These are phyloP conservation scores for Epicampocera succincta DNA, from an alignment of 2,888 invertebrate genomes.

Conservation along the genomic window DNA sequence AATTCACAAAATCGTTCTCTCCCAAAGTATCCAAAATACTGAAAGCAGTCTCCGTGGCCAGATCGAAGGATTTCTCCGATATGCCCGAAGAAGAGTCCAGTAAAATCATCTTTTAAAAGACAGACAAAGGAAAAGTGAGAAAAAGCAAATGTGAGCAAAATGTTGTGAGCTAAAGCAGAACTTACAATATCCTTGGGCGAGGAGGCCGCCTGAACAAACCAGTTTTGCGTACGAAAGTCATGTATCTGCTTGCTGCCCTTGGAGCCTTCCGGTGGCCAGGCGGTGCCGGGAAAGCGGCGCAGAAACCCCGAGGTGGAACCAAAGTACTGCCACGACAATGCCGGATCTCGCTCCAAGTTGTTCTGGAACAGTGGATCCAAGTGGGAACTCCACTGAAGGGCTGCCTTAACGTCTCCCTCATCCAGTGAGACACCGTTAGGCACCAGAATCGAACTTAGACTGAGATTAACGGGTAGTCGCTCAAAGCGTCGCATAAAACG, in stretches of 20 bases:
- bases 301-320: constrained; percentile 98
- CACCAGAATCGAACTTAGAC: constrained; percentile 93
- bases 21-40: constrained; percentile 96
- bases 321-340: constrained; percentile 99
- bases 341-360: constrained; percentile 94
- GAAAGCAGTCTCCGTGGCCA: constrained; percentile 93
- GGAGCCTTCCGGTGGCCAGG: constrained; percentile 92
- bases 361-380: constrained; percentile 94
- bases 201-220: constrained; percentile 98
- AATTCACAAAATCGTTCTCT: constrained; percentile 98
- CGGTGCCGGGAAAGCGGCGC: constrained; percentile 96
- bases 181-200: constrained; percentile 96
- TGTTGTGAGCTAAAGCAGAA: constrained; percentile 8
- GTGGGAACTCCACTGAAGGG: constrained; percentile 97
- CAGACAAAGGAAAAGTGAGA: not conserved
- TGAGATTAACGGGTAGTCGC: constrained; percentile 91
- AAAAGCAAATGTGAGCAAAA: not conserved
- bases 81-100: constrained; percentile 95
- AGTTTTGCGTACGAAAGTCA: constrained; percentile 95
- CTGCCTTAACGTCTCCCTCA: constrained; percentile 90
- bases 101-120: constrained; percentile 85
- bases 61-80: constrained; percentile 90
- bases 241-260: constrained; percentile 92
- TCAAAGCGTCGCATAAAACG: constrained; percentile 92
- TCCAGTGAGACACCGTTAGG: constrained; percentile 83